Base-by-base conservation (phyloP, 1,140 invertebrate genomes). In the Halesus radiatus region DNA sequence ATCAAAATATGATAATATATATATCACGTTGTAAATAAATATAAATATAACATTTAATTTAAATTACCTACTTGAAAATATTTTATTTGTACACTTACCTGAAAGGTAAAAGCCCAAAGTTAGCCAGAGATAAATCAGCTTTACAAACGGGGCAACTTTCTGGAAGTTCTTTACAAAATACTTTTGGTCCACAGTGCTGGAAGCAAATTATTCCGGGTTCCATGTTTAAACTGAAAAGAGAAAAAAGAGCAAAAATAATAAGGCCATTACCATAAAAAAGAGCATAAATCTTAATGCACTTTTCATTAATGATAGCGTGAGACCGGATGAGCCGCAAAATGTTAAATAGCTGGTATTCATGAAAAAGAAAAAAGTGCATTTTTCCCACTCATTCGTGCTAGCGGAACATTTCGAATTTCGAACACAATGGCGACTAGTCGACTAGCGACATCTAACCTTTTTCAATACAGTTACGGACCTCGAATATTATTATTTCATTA, bases 141-240 rank as follows among this genome's bases (percentile, higher is more conserved):
- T 91, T 87, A 87, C 95, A 96, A 79, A 93, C 90, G 78, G 93
- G 93, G 85, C 95, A 96, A 82, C 87, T 86, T 85, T 92, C 90
- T 8, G 94, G 94, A 81, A 96, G 89, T 76, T 89, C 87, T 84
- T 95, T 94, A 87, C 93, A 94, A 89, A 95, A 95, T 79, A 95
- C 91, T 91, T 95, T 95, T 73, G 92, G 90, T 60, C 92, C 92
- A 88, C 94, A 96, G 89, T 96, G 95, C 88, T 95, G 93, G 88
- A 95, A 94, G 89, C 94, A 96, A 85, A 95, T 88, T 86, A 96
- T 94, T 83, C 94, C 94, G 81, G 94, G 93, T 92, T 95, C 94
- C 89, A 90, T 89, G 78, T 54, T 80, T 66, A 29, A 29, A 73
- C 81, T 29, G 68, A 78, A 56, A 68, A 77, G 20, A 56, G n/a